phyloP scores from a whole-genome alignment of 2,888 invertebrate genomes.

The Ophioninae sp. region DNA sequence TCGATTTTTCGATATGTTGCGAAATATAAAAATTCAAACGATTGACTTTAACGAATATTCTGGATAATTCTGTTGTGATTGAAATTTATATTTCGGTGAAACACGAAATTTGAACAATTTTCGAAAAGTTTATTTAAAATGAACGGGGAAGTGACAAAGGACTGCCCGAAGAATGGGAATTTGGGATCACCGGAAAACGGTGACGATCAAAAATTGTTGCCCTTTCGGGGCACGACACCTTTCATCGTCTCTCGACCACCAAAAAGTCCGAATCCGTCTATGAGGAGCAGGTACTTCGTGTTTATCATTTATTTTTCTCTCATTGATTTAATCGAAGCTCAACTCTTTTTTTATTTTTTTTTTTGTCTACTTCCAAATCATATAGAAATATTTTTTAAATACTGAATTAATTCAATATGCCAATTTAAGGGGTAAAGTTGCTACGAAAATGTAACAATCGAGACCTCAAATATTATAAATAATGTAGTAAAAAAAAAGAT shows the following conservation, averaged over 20 bases:
- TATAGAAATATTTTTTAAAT: background rate
- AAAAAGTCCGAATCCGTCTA: slow-evolving; percentile 70
- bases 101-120: slow-evolving; percentile 17
- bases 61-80: background rate
- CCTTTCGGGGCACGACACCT: slow-evolving; percentile 66
- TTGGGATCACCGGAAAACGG: slow-evolving; percentile 66
- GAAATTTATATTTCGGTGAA: background rate
- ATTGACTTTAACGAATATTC: background rate
- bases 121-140: slow-evolving; percentile 56
- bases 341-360: background rate
- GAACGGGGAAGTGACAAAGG: slow-evolving; percentile 66
- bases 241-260: slow-evolving; percentile 68
- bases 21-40: background rate
- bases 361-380: background rate
- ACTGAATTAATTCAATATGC: background rate
- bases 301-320: background rate
- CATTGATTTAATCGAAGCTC: background rate
- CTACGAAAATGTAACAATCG: no score
- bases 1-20: background rate
- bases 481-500: no score
- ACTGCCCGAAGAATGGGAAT: slow-evolving; percentile 38
- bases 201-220: slow-evolving; percentile 73
- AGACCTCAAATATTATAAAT: no score
- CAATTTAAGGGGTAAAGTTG: background rate
- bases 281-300: slow-evolving; percentile 72